A percentile compares a stretch with the other conserved stretches of the same genome.
These are phyloP conservation scores for Halocynthia roretzi DNA, from an alignment of 23 tunicate species.

Conservation along the genomic window DNA sequence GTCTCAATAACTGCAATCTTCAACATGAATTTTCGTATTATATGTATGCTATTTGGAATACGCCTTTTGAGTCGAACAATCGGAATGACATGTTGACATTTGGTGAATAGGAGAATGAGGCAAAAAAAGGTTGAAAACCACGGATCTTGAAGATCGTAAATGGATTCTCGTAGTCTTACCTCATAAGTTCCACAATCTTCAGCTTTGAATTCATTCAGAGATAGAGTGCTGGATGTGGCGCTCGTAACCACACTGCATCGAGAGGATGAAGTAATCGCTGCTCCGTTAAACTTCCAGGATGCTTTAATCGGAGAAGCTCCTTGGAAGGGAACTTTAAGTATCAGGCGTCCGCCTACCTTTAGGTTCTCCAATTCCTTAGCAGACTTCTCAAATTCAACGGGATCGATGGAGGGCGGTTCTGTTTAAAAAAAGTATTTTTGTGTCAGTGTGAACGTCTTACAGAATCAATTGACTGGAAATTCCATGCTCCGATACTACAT, in stretches of 20 bases:
- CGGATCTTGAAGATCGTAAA: too few species aligned
- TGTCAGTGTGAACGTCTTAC: too few species aligned
- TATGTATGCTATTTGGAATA: too few species aligned
- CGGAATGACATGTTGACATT: too few species aligned
- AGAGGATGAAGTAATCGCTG: constrained; percentile 14
- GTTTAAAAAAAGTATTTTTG: background rate
- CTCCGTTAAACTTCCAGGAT: constrained; percentile 73
- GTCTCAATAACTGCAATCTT: too few species aligned
- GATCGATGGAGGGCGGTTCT: constrained; percentile 89
- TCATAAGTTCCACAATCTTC: constrained; percentile 87
- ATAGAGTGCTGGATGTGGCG: constrained; percentile 23
- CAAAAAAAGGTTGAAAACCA: too few species aligned
- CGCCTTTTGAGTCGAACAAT: too few species aligned
- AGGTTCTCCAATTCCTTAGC: constrained; percentile 44
- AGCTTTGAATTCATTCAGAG: constrained; percentile 47
- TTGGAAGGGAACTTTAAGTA: constrained; percentile 67
- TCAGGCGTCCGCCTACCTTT: constrained; percentile 54
- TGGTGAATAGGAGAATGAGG: background rate
- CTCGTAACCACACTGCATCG: constrained; percentile 43
- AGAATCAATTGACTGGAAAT: too few species aligned
- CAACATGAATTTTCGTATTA: too few species aligned
- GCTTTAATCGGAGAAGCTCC: constrained; percentile 71
- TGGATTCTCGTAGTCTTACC: constrained; percentile 17
- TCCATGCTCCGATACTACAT: too few species aligned
- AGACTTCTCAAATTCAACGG: constrained; percentile 68